Percentiles rank a stretch among this genome's conserved stretches.
Evolutionary conservation across 2,888 invertebrate species (phyloP).

Genomic region (Drosophila prostipennis): DNA sequence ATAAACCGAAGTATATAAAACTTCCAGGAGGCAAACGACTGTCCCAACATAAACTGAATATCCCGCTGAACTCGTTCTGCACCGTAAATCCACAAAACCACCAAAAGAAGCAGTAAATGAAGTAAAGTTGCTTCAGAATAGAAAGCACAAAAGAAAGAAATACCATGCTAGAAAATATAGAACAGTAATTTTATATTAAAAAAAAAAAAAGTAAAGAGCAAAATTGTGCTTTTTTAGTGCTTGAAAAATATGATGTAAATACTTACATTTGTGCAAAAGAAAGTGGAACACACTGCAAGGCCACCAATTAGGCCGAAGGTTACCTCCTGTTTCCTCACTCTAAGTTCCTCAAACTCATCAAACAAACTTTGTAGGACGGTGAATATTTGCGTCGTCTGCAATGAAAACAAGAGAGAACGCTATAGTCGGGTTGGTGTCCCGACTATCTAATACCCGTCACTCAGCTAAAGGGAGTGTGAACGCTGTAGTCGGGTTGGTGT

Average conservation of each 20-base stretch:
- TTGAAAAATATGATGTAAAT: conserved; percentile 41
- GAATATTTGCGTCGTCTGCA: conserved; percentile 75
- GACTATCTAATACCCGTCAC: too few species aligned
- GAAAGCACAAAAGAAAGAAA: conserved; percentile 59
- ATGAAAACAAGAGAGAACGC: too few species aligned
- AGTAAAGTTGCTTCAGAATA: conserved; percentile 61
- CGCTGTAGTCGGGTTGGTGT: too few species aligned
- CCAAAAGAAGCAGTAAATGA: conserved; percentile 89
- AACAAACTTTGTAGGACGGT: conserved; percentile 75
- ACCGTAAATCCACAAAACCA: conserved; percentile 91
- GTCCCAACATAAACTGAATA: conserved; percentile 84
- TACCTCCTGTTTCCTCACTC: conserved; percentile 60
- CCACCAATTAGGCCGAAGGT: conserved; percentile 57
- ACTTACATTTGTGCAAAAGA: conserved; percentile 81
- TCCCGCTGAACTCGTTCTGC: not conserved
- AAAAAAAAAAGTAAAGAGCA: not conserved
- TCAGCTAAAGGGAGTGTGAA: too few species aligned
- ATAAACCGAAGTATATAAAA: conserved; percentile 79
- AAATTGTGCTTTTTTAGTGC: too few species aligned
- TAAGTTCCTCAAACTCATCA: conserved; percentile 79
- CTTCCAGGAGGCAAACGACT: conserved; percentile 85
- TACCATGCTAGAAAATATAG: conserved; percentile 68
- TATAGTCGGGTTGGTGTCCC: too few species aligned
- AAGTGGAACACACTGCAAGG: conserved; percentile 59
- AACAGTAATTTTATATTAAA: not conserved